Base-by-base conservation (phyloP, 2,113 vertebrate species). In the Toxotes chatareus region DNA sequence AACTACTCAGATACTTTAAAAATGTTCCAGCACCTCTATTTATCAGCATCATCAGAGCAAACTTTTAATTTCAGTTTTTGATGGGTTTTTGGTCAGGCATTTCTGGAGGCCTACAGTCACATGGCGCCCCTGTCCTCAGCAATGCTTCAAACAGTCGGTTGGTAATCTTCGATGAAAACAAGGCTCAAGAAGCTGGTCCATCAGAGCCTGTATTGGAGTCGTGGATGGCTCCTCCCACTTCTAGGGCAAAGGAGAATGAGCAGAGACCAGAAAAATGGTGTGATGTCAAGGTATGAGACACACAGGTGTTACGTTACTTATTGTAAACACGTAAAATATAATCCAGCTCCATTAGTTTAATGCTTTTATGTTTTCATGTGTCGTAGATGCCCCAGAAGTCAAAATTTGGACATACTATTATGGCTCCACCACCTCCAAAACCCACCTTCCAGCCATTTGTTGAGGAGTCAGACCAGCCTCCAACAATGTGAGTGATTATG, bases 391-490 rank as follows among this genome's bases (percentile, higher is more conserved):
- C 82, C 1, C 89, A 94, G 91, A 95, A 93, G 88, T 92, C 94
- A 3, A 91, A 79, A 71, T 94, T 87, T 4, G 90, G 79, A 56
- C 84, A 93, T 12, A 85, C 83, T 42, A 1, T 86, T 13, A 91
- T 91, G 72, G 79, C 88, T 14, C 93, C 88, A 7, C 93, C 94
- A 0, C 90, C 92, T 49, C 84, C 86, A 1, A 94, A 94, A 84
- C 96, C 97, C 38, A 94, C 64, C 60, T 99, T 99, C 89, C 96
- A 96, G 40, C 98, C 97, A 0, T 99, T 97, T 71, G 97, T 98
- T 72, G 98, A 99, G 14, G 97, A 98, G 86, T 93, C 92, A 7
- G 96, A 96, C 73, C 94, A 96, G 67, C 96, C 95, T 21, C 96
- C 96, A 67, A 91, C 93, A 40, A 96, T 97, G 98, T 99, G 91